Conservation (phyloP, 2,113 vertebrate species). For the Megaptera novaeangliae region DNA sequence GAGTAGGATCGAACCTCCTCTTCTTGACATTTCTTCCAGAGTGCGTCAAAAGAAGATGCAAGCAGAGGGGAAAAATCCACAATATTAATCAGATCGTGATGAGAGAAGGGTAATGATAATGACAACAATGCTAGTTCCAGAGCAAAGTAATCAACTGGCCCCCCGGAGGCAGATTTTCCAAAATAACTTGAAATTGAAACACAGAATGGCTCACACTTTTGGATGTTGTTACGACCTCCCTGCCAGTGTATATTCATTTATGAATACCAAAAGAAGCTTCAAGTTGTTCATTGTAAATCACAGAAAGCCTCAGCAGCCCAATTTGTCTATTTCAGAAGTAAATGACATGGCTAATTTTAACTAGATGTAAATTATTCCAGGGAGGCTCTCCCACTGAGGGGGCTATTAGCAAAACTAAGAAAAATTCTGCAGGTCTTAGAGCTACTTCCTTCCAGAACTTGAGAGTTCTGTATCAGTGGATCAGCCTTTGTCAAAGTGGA, state of each 20-base stretch:
- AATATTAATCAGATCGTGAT: constrained; percentile 76
- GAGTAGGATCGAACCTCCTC: constrained; percentile 93
- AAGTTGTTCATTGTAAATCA: not conserved
- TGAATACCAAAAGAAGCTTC: not conserved
- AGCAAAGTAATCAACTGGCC: constrained; percentile 77
- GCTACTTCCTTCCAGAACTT: not conserved
- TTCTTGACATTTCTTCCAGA: constrained; percentile 99
- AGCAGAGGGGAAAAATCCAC: constrained; percentile 76
- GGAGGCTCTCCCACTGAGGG: not conserved
- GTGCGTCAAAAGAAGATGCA: constrained; percentile 76
- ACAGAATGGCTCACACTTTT: not conserved
- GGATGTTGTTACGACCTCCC: not conserved
- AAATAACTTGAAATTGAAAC: not conserved
- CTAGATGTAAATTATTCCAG: not conserved
- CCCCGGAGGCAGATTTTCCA: constrained; percentile 47
- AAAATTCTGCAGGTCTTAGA: not conserved
- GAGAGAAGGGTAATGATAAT: not conserved
- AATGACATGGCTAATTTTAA: not conserved
- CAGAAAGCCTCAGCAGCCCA: not conserved
- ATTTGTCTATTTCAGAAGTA: constrained; percentile 1
- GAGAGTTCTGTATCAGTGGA: not conserved
- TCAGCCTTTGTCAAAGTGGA: not conserved
- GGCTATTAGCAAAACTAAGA: not conserved
- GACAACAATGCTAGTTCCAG: constrained; percentile 51
- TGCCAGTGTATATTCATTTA: not conserved